These are phyloP conservation scores for Gouania willdenowi DNA, from an alignment of 2,797 vertebrate genomes.

Conservation along the genomic window DNA sequence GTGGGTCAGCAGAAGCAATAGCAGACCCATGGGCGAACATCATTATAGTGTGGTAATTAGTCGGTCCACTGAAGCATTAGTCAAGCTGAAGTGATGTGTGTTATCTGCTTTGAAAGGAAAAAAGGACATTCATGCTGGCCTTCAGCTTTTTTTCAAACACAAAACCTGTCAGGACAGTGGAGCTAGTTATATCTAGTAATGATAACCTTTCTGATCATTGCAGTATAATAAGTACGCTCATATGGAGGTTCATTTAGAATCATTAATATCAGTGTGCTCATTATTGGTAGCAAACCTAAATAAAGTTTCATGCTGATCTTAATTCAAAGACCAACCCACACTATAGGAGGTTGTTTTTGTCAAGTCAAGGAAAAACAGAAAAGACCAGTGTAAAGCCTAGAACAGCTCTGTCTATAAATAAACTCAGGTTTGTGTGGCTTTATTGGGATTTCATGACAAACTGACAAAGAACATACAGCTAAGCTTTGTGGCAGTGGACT, in stretches of 20 bases:
- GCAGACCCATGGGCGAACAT: conserved; percentile 46
- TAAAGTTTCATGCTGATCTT: too few relatives aligned
- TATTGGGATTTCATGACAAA: conserved; percentile 56
- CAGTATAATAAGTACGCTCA: not conserved
- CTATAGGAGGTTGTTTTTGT: conserved; percentile 1
- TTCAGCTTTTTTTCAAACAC: conserved; percentile 6
- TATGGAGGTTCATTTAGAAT: not conserved
- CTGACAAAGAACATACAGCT: conserved; percentile 36
- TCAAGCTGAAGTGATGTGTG: conserved; percentile 53
- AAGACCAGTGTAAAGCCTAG: conserved; percentile 11
- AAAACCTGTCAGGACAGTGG: conserved; percentile 14
- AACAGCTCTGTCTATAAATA: conserved; percentile 21
- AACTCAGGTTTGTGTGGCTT: conserved; percentile 20
- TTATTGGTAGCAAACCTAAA: too few relatives aligned
- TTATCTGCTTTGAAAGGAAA: conserved; percentile 35
- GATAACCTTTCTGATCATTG: not conserved
- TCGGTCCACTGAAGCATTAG: conserved; percentile 51
- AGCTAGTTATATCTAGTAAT: not conserved
- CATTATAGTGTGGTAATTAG: conserved; percentile 63
- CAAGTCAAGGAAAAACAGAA: not conserved
- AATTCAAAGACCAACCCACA: too few relatives aligned
- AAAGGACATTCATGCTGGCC: conserved; percentile 6
- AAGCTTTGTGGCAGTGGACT: conserved; percentile 58
- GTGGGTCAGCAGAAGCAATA: conserved; percentile 51
- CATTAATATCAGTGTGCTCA: not conserved